Percentiles rank a stretch among this genome's conserved stretches.
Conservation (phyloP, 2,113 vertebrate species). For the Platanista minor region DNA sequence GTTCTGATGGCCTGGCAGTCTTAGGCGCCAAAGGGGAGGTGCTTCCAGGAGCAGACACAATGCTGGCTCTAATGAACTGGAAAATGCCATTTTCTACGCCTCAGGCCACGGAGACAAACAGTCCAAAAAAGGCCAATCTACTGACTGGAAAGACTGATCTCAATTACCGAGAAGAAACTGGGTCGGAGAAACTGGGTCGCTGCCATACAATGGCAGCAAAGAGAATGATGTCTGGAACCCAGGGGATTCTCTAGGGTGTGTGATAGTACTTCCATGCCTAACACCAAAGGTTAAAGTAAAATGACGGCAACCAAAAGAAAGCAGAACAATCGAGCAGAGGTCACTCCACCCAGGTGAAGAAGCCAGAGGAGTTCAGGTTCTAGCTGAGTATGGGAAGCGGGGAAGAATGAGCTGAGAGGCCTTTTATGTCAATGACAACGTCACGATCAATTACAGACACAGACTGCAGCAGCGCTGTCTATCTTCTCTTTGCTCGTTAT, state of each 20-base stretch:
- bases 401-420: too few relatives aligned
- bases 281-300: too few relatives aligned
- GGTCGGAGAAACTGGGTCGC: neutral
- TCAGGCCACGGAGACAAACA: neutral
- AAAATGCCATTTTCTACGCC: neutral
- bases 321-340: fast-evolving
- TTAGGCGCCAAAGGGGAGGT: neutral
- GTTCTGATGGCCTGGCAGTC: neutral
- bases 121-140: neutral
- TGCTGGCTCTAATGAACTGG: fast-evolving
- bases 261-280: fast-evolving
- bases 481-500: fast-evolving
- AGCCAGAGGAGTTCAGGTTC: neutral
- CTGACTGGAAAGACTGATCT: neutral
- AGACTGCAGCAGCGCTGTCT: fast-evolving
- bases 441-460: fast-evolving
- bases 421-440: fast-evolving
- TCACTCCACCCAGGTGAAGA: fast-evolving
- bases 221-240: neutral
- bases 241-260: neutral
- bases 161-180: neutral
- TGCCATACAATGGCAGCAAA: fast-evolving
- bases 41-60: neutral
- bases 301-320: too few relatives aligned
- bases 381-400: neutral